phyloP scores from a whole-genome alignment of 2,797 vertebrate genomes.

The Enteromius anoplus region DNA sequence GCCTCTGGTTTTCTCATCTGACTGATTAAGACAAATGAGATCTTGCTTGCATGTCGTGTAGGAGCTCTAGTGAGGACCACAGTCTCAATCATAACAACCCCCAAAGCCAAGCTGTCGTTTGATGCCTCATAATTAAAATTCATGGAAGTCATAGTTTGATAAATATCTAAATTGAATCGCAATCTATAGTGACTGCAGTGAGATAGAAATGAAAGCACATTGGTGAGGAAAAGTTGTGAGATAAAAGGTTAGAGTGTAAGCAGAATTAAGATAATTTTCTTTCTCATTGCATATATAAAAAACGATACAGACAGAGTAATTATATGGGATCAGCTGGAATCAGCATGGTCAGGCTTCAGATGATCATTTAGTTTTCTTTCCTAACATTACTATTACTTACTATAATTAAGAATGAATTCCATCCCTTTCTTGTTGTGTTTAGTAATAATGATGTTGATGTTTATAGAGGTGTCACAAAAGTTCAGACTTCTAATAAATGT shows the following conservation, averaged over 20 bases:
- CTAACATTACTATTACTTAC: not conserved
- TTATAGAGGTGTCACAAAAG: not conserved
- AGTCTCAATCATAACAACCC: constrained; percentile 38
- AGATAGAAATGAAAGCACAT: constrained; percentile 16
- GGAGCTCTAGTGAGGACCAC: constrained; percentile 11
- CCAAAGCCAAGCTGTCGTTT: constrained; percentile 22
- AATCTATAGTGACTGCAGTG: constrained; percentile 5
- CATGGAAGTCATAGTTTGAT: constrained; percentile 40
- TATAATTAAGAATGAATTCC: not conserved
- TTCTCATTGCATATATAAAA: constrained; percentile 18
- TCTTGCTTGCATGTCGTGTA: constrained; percentile 18
- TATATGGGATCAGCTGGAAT: not conserved
- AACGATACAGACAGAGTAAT: constrained; percentile 33
- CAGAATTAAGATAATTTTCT: constrained; percentile 39
- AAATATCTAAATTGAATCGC: constrained; percentile 45
- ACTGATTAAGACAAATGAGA: constrained; percentile 48
- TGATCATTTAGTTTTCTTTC: not conserved
- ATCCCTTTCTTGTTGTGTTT: not conserved
- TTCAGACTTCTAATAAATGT: not conserved
- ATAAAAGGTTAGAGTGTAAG: constrained; percentile 47
- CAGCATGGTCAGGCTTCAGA: not conserved
- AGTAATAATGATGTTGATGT: not conserved
- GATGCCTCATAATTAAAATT: constrained; percentile 59
- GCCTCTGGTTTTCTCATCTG: constrained; percentile 3
- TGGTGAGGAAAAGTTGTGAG: constrained; percentile 9